Percentiles rank a stretch among this genome's conserved stretches.
phyloP scores from a whole-genome alignment of 2,888 invertebrate species.

The Aricia artaxerxes region DNA sequence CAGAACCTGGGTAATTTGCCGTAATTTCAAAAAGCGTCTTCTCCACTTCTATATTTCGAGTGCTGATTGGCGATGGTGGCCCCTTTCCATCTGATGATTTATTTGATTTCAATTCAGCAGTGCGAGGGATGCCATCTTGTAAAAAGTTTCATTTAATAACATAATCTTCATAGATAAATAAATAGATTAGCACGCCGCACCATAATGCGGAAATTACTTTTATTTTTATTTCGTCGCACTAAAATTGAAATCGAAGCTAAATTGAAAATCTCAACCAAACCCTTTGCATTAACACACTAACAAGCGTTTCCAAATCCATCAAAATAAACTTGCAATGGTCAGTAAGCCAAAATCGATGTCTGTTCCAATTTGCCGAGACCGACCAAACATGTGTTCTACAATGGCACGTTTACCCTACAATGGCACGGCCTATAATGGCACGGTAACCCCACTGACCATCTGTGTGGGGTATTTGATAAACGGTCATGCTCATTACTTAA shows the following conservation, averaged over 20 bases:
- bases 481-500: constrained; percentile 22
- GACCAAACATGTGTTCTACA: constrained; percentile 7
- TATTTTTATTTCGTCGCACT: too few species aligned
- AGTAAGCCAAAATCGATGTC: constrained; percentile 29
- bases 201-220: too few species aligned
- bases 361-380: constrained; percentile 18
- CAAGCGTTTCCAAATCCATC: constrained; percentile 7
- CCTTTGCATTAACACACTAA: not conserved
- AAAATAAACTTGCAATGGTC: constrained; percentile 21
- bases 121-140: too few species aligned
- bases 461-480: constrained; percentile 14
- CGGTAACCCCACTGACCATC: constrained; percentile 11
- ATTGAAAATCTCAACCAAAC: not conserved
- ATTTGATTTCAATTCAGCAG: too few species aligned
- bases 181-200: too few species aligned
- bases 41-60: too few species aligned
- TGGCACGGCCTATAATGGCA: not conserved
- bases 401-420: constrained; percentile 17
- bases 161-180: too few species aligned
- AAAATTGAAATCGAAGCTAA: not conserved
- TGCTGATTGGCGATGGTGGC: too few species aligned
- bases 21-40: too few species aligned
- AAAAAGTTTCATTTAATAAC: too few species aligned
- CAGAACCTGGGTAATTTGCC: too few species aligned
- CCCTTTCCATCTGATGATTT: too few species aligned